Evolutionary conservation across 1,140 invertebrate species (phyloP).

Genomic region (Lordiphosa stackelbergi): DNA sequence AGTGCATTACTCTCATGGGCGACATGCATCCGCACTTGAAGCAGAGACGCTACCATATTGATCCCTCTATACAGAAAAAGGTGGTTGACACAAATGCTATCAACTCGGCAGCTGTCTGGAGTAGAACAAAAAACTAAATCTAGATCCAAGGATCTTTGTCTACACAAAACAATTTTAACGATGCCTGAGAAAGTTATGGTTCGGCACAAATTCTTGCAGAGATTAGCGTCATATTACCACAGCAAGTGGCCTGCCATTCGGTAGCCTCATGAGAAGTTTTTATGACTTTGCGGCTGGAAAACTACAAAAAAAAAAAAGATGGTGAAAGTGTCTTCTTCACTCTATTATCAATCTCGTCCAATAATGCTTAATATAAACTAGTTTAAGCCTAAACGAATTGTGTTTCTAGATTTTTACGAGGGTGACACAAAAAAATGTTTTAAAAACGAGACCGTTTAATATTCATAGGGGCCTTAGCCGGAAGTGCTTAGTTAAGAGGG

Average conservation of each 20-base stretch:
- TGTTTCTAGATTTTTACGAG: conserved; percentile 32
- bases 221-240: conserved; percentile 69
- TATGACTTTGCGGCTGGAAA: conserved; percentile 51
- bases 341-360: too few species aligned
- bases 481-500: conserved; percentile 51
- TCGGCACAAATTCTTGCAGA: conserved; percentile 39
- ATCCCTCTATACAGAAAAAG: conserved; percentile 24
- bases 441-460: conserved; percentile 13
- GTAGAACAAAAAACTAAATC: conserved; percentile 16
- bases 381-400: conserved; percentile 3
- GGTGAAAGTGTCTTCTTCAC: too few species aligned
- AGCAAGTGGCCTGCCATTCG: conserved; percentile 52
- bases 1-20: neutral
- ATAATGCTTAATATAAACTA: too few species aligned
- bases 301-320: neutral
- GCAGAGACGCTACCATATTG: conserved; percentile 27
- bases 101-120: conserved; percentile 29
- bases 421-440: conserved; percentile 24
- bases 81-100: conserved; percentile 37
- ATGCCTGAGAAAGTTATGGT: conserved; percentile 54
- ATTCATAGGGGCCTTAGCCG: conserved; percentile 22
- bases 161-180: conserved; percentile 27
- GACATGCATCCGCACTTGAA: conserved; percentile 8
- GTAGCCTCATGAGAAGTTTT: conserved; percentile 43
- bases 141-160: conserved; percentile 38